Percentiles rank a stretch among this genome's conserved stretches.
phyloP scores from a whole-genome alignment of 1,140 invertebrate genomes.

The Brachionus plicatilis region DNA sequence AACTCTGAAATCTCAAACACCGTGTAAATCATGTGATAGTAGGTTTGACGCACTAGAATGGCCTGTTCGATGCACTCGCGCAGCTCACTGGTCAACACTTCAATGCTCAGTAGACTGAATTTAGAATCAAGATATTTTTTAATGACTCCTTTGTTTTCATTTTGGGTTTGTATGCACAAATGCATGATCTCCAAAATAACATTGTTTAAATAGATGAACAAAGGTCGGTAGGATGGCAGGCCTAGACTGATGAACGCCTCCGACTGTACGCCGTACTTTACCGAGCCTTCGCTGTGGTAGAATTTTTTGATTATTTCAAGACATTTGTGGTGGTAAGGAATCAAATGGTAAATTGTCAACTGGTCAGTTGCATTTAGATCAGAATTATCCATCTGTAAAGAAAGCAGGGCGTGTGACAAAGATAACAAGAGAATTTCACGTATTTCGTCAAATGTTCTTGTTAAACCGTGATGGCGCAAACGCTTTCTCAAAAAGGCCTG shows the following conservation, averaged over 20 bases:
- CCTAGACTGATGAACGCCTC: background rate
- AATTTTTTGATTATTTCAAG: background rate
- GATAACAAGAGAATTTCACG: background rate
- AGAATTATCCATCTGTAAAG: background rate
- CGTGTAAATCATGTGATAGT: constrained; percentile 29
- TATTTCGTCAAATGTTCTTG: constrained; percentile 1
- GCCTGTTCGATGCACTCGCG: constrained; percentile 33
- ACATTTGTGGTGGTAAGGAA: constrained; percentile 11
- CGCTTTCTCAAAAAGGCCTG: background rate
- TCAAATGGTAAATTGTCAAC: constrained; percentile 11
- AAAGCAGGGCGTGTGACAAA: background rate
- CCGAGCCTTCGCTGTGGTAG: constrained; percentile 4
- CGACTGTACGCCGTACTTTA: constrained; percentile 1
- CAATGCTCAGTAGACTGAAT: constrained; percentile 23
- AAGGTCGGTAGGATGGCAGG: constrained; percentile 9
- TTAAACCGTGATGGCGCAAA: background rate
- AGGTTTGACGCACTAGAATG: constrained; percentile 6
- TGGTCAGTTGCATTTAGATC: background rate
- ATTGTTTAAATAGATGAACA: constrained; percentile 25
- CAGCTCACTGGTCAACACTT: constrained; percentile 21
- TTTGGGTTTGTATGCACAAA: constrained; percentile 31
- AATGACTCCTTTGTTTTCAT: constrained; percentile 7
- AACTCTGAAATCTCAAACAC: constrained; percentile 26
- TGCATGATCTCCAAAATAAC: constrained; percentile 32
- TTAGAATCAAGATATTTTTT: background rate